A percentile compares a stretch with the other conserved stretches of the same genome.
Evolutionary conservation across 2,888 invertebrate genomes (phyloP).

Genomic region (Eustalomyia histrio): DNA sequence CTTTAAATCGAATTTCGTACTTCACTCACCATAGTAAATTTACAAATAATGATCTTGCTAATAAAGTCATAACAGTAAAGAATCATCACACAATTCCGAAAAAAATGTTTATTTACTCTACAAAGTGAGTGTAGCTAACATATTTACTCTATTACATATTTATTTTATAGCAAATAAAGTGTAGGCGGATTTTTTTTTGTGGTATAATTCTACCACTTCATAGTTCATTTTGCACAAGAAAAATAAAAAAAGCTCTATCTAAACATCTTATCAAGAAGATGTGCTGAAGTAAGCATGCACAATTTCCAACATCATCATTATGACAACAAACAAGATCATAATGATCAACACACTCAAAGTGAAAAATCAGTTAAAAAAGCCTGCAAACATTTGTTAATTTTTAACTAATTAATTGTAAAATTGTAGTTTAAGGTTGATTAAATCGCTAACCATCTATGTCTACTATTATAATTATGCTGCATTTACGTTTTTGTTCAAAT

Average conservation of each 20-base stretch:
- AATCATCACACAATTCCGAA: conserved; percentile 17
- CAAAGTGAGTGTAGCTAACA: conserved; percentile 30
- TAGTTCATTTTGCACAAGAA: neutral
- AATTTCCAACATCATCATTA: conserved; percentile 43
- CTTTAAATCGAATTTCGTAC: neutral
- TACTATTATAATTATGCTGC: no score
- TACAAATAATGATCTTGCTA: conserved; percentile 58
- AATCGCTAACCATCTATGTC: no score
- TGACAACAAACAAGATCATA: conserved; percentile 22
- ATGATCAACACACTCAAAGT: conserved; percentile 6
- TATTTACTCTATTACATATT: conserved; percentile 24
- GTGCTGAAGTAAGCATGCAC: conserved; percentile 30
- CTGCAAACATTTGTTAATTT: conserved; percentile 6
- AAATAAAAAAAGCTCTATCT: conserved; percentile 46
- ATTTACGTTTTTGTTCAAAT: no score
- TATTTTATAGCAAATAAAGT: conserved; percentile 35
- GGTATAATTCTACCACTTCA: conserved; percentile 25
- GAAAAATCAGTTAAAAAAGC: neutral
- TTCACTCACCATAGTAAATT: conserved; percentile 35
- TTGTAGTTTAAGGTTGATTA: no score
- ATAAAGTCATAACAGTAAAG: conserved; percentile 59
- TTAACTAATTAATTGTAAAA: no score
- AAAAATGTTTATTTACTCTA: conserved; percentile 49
- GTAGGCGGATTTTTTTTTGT: conserved; percentile 42
- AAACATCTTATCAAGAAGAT: conserved; percentile 59